phyloP scores from a whole-genome alignment of 2,888 invertebrate genomes.

The Biston stratarius region DNA sequence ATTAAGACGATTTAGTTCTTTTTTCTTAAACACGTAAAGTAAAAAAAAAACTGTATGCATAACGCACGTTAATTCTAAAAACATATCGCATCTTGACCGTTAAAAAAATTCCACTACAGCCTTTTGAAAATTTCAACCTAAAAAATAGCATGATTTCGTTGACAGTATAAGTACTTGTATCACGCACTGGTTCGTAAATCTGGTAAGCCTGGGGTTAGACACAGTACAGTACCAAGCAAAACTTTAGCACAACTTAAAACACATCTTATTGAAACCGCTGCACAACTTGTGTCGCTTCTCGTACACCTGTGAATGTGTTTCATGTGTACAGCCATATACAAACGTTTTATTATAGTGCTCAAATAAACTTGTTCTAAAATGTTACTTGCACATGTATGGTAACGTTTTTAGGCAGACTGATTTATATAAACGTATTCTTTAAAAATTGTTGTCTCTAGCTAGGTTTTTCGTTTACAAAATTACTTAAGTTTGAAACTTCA shows the following conservation, averaged over 20 bases:
- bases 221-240: constrained; percentile 20
- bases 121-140: constrained; percentile 8
- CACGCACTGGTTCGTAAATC: constrained; percentile 75
- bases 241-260: constrained; percentile 37
- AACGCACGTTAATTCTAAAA: too few relatives aligned
- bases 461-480: too few relatives aligned
- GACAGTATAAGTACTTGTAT: constrained; percentile 55
- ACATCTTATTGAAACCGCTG: constrained; percentile 37
- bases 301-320: constrained; percentile 30
- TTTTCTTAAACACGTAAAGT: too few relatives aligned
- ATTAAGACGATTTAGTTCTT: too few relatives aligned
- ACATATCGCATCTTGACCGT: background rate
- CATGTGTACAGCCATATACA: constrained; percentile 19
- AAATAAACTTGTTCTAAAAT: constrained; percentile 1
- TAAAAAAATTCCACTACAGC: background rate
- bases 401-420: background rate
- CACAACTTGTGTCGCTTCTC: constrained; percentile 24
- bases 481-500: too few relatives aligned
- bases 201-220: constrained; percentile 64
- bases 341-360: constrained; percentile 16
- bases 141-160: constrained; percentile 50
- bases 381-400: background rate
- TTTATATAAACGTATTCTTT: too few relatives aligned
- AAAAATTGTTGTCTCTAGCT: too few relatives aligned
- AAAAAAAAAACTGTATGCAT: too few relatives aligned